Percentiles rank a stretch among this genome's conserved stretches.
phyloP scores from a whole-genome alignment of 2,797 vertebrate genomes.

The Chelon auratus region DNA sequence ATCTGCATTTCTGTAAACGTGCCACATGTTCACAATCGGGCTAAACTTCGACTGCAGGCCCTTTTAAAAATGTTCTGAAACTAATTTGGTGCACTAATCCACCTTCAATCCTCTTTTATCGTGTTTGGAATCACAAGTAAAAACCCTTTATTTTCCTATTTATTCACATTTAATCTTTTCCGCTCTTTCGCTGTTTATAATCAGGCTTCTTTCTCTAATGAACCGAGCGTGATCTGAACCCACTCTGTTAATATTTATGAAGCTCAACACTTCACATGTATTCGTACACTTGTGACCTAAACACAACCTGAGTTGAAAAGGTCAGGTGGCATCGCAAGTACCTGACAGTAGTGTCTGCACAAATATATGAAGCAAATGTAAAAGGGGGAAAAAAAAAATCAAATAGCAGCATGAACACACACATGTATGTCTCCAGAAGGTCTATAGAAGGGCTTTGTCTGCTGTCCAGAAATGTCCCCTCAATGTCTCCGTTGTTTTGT shows the following conservation, averaged over 20 bases:
- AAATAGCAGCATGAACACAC: background rate
- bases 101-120: background rate
- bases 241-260: background rate
- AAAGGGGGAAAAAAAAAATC: background rate
- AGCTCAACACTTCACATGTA: background rate
- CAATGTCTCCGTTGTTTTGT: conserved; percentile 79
- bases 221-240: background rate
- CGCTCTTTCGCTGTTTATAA: background rate
- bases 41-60: too few species aligned
- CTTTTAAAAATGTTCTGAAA: background rate
- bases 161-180: background rate
- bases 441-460: conserved; percentile 68
- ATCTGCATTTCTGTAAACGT: too few species aligned
- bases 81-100: background rate
- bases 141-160: background rate
- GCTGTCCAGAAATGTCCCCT: conserved; percentile 37
- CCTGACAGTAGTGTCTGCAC: conserved; percentile 4
- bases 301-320: conserved; percentile 10
- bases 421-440: conserved; percentile 5
- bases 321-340: conserved; percentile 14
- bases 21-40: too few species aligned
- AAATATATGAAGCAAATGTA: conserved; percentile 33
- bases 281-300: background rate
- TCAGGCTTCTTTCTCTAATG: too few species aligned
- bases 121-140: background rate